Base-by-base conservation (phyloP, 2,888 invertebrate genomes). In the Choreutis nemorana region DNA sequence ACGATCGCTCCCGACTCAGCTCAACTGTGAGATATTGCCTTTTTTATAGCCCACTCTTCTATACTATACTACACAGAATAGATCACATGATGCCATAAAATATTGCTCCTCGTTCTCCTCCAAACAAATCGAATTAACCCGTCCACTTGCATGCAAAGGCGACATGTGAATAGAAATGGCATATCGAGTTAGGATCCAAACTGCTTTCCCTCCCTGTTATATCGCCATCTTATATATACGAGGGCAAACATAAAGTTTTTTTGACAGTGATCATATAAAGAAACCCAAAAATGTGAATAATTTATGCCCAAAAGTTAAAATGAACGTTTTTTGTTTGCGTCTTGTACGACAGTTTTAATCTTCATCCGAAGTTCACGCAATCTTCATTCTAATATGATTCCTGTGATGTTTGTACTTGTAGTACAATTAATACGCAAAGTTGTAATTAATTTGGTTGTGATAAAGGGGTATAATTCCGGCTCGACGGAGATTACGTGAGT, bases 51-150 rank as follows among this genome's bases (percentile, higher is more conserved):
- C 66, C 73, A 72, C 75, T 75, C 68, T 68, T 65, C 73, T 72
- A 71, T 71, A 71, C 67, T 72, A 72, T 60, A 64, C 66, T 65
- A 62, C 66, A 73, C 70, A 75, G 70, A 75, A 75, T 68, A 75
- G 77, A 77, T 77, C 77, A 75, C 75, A 77, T 72, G 72, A 72
- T 77, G 63, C 72, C 66, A 77, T 78, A 75, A 78, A 77, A 78
- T 75, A 77, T 75, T 64, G 68, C 73, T 67, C 67, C 67, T 63
- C 59, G 64, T 63, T n/a, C n/a, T n/a, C 60, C 61, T 64, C 55
- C 52, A 54, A 59, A 60, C 65, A 75, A 78, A 77, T 77, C 64
- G 77, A 75, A 71, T 78, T 77, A 77, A 75, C 72, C 75, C 77
- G 72, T 77, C 77, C 72, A 72, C 77, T 72, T 72, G 75, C 75